Evolutionary conservation across 2,113 vertebrate species (phyloP).

Genomic region (Oenanthe melanoleuca): DNA sequence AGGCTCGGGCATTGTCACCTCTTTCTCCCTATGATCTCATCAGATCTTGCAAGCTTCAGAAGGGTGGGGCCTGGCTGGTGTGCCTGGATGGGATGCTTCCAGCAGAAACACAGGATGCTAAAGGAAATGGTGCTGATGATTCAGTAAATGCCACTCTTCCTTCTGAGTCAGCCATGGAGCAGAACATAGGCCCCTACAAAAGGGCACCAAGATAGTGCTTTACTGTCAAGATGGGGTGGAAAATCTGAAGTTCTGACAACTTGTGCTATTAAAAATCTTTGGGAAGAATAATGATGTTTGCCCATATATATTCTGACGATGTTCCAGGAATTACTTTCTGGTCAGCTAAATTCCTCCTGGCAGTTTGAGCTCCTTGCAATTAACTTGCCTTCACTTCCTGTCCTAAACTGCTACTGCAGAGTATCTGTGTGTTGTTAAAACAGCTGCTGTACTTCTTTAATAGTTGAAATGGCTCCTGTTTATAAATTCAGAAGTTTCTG

Average conservation of each 20-base stretch:
- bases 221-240: background rate
- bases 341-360: conserved; percentile 14
- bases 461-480: background rate
- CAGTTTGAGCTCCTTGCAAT: conserved; percentile 11
- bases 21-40: conserved; percentile 52
- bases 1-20: conserved; percentile 36
- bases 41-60: conserved; percentile 37
- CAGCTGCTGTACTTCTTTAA: background rate
- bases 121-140: conserved; percentile 53
- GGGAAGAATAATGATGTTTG: background rate
- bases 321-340: conserved; percentile 24
- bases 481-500: conserved; percentile 17
- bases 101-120: conserved; percentile 42
- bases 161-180: conserved; percentile 9
- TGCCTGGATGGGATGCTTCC: conserved; percentile 50
- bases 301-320: background rate
- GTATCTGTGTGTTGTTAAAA: background rate
- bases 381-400: conserved; percentile 18
- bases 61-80: conserved; percentile 32
- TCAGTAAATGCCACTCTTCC: conserved; percentile 35
- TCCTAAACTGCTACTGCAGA: conserved; percentile 9
- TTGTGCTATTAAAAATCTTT: background rate
- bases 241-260: background rate
- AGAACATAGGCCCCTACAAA: background rate
- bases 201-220: background rate